Evolutionary conservation across 2,797 vertebrate species (phyloP).

Genomic region (Lophotriccus pileatus): DNA sequence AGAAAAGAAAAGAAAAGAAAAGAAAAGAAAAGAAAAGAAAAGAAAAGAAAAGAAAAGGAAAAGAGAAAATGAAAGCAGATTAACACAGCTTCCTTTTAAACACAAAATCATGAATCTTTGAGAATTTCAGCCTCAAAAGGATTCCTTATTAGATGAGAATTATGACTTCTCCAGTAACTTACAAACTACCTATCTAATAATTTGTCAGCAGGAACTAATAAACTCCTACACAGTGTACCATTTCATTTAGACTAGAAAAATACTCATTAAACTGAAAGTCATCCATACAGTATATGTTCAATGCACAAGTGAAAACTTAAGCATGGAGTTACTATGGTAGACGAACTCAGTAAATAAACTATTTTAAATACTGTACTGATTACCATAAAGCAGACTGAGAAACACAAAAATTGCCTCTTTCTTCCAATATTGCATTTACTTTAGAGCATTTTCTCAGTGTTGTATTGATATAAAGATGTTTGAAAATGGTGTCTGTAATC

Average conservation of each 20-base stretch:
- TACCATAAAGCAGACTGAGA: constrained; percentile 55
- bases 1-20: no score
- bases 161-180: not conserved
- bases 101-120: not conserved
- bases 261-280: not conserved
- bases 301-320: not conserved
- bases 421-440: constrained; percentile 32
- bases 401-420: constrained; percentile 34
- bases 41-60: no score
- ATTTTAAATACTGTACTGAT: constrained; percentile 68
- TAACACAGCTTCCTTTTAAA: not conserved
- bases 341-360: constrained; percentile 45
- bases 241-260: not conserved
- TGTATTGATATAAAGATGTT: constrained; percentile 68
- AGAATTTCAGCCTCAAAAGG: not conserved
- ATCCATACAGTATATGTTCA: not conserved
- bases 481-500: constrained; percentile 70
- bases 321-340: not conserved
- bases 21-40: no score
- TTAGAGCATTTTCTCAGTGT: constrained; percentile 63
- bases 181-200: not conserved
- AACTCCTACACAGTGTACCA: not conserved
- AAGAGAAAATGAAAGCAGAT: rapidly evolving
- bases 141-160: not conserved
- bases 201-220: not conserved